phyloP scores from a whole-genome alignment of 2,113 vertebrate genomes.

The Cyanoderma ruficeps region DNA sequence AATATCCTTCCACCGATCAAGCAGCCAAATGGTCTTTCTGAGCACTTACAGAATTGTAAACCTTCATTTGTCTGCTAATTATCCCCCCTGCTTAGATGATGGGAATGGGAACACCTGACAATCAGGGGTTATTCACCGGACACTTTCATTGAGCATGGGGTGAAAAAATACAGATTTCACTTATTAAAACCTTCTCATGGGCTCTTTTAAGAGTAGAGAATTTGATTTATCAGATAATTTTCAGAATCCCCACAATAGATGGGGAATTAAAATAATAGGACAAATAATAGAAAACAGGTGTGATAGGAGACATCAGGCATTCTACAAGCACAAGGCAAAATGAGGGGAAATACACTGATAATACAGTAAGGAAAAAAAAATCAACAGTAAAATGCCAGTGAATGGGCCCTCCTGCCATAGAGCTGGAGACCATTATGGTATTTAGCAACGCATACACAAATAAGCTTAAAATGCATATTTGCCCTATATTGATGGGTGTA shows the following conservation, averaged over 20 bases:
- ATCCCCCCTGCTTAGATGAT: slow-evolving; percentile 37
- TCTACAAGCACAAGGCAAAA: not conserved
- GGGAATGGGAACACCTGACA: slow-evolving; percentile 66
- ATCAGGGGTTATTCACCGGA: slow-evolving; percentile 61
- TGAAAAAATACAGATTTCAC: slow-evolving; percentile 56
- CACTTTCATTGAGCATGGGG: not conserved
- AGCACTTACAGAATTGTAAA: slow-evolving; percentile 46
- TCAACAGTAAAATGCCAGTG: slow-evolving; percentile 36
- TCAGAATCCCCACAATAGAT: slow-evolving; percentile 51
- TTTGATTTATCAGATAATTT: slow-evolving; percentile 59
- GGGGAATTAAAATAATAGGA: slow-evolving; percentile 66
- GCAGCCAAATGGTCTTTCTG: slow-evolving; percentile 62
- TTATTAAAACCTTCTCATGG: slow-evolving; percentile 41
- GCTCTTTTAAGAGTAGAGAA: slow-evolving; percentile 41
- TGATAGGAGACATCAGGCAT: slow-evolving; percentile 5
- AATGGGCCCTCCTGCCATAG: slow-evolving; percentile 31
- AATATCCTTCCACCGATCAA: slow-evolving; percentile 50
- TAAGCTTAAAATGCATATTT: slow-evolving; percentile 38
- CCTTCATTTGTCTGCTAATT: slow-evolving; percentile 58
- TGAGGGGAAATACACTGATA: slow-evolving; percentile 35
- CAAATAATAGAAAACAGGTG: slow-evolving; percentile 72
- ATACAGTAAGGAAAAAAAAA: not conserved
- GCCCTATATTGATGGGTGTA: not conserved
- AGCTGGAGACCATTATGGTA: slow-evolving; percentile 59
- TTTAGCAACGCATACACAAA: slow-evolving; percentile 27